These are phyloP conservation scores for Stigmatopora nigra DNA, from an alignment of 2,113 vertebrate species.

Conservation along the genomic window DNA sequence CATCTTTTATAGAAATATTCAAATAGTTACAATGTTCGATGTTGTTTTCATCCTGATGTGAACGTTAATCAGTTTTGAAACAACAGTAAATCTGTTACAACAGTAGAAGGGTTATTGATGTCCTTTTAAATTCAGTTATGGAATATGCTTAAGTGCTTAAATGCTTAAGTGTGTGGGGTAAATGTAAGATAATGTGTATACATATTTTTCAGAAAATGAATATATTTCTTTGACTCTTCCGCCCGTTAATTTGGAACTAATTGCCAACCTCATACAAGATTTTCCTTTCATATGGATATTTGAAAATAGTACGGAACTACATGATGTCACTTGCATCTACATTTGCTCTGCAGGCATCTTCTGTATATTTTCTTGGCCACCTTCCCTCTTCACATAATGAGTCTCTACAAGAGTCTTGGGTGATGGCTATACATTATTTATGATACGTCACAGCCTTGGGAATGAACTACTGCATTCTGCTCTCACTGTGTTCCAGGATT, in stretches of 20 bases:
- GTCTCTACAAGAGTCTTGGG: conserved; percentile 1
- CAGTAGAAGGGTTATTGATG: no score
- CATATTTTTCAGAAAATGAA: background rate
- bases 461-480: background rate
- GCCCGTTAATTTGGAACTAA: background rate
- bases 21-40: background rate
- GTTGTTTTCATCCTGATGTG: background rate
- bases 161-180: no score
- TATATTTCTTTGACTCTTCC: background rate
- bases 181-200: no score
- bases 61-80: background rate
- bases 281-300: background rate
- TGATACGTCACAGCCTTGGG: background rate
- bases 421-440: conserved; percentile 6
- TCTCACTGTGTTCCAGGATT: background rate
- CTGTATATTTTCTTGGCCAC: conserved; percentile 4
- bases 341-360: background rate
- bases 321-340: conserved; percentile 4
- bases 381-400: conserved; percentile 8
- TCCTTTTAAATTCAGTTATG: no score
- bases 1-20: background rate
- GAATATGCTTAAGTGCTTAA: no score
- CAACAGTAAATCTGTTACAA: background rate
- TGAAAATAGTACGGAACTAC: background rate
- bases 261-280: background rate